These are phyloP conservation scores for Deilephila elpenor DNA, from an alignment of 2,888 invertebrate species.

Conservation along the genomic window DNA sequence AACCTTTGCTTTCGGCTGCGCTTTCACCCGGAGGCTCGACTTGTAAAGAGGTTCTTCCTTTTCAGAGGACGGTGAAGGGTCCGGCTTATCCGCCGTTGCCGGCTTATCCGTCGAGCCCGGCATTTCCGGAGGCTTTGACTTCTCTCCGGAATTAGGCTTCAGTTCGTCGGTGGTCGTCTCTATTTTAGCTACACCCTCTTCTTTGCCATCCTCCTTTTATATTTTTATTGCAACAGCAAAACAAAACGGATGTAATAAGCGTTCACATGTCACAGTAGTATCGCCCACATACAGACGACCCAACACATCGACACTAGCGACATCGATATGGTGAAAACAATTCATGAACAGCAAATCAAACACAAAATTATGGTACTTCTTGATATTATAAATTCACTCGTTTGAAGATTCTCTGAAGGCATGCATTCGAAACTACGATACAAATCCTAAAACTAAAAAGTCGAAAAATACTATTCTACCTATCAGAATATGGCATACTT, in stretches of 20 bases:
- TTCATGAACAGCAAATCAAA: slow-evolving; percentile 66
- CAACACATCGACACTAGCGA: slow-evolving; percentile 53
- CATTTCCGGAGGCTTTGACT: slow-evolving; percentile 51
- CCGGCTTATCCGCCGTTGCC: slow-evolving; percentile 51
- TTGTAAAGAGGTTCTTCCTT: slow-evolving; percentile 81
- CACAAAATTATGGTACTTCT: slow-evolving; percentile 51
- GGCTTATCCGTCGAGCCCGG: slow-evolving; percentile 25
- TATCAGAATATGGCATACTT: slow-evolving; percentile 27
- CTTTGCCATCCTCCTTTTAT: slow-evolving; percentile 70
- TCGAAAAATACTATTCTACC: slow-evolving; percentile 10
- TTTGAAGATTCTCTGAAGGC: slow-evolving; percentile 41
- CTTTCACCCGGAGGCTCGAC: slow-evolving; percentile 76
- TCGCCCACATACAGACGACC: slow-evolving; percentile 32
- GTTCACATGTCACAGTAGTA: slow-evolving; percentile 56
- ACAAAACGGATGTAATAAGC: slow-evolving; percentile 72
- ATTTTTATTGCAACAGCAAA: slow-evolving; percentile 79
- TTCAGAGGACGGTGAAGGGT: slow-evolving; percentile 65
- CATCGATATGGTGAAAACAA: slow-evolving; percentile 62
- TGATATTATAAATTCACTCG: slow-evolving; percentile 31
- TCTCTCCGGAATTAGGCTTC: slow-evolving; percentile 72
- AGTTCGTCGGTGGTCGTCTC: slow-evolving; percentile 80
- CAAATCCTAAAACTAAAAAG: slow-evolving; percentile 16
- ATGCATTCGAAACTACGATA: slow-evolving; percentile 56
- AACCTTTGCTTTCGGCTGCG: slow-evolving; percentile 74
- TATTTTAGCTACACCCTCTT: slow-evolving; percentile 78